Evolutionary conservation across 2,797 vertebrate genomes (phyloP).

Genomic region (Aselliscus stoliczkanus): DNA sequence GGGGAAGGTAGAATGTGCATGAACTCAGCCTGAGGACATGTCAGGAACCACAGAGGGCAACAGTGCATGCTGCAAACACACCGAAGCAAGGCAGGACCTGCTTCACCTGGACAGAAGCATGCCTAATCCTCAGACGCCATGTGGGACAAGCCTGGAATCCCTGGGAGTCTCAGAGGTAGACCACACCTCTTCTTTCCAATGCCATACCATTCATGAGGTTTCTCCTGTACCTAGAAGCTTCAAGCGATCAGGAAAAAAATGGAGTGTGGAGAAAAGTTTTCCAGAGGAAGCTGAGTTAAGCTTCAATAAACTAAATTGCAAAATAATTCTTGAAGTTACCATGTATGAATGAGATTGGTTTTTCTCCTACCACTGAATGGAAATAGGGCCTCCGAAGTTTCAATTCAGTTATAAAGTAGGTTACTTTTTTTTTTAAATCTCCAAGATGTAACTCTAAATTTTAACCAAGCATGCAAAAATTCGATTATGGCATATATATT

Average conservation of each 20-base stretch:
- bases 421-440: neutral
- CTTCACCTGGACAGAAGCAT: neutral
- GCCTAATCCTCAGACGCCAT: neutral
- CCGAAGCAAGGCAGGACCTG: neutral
- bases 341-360: neutral
- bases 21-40: neutral
- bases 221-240: neutral
- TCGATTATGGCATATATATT: neutral
- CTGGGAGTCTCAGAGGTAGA: neutral
- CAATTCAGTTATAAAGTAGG: neutral
- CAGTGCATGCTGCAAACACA: neutral
- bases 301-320: neutral
- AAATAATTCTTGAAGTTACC: conserved; percentile 2
- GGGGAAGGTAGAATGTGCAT: neutral
- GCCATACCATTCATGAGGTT: neutral
- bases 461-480: neutral
- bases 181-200: neutral
- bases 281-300: neutral
- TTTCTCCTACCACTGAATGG: neutral
- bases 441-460: neutral
- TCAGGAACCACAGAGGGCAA: neutral
- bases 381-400: neutral
- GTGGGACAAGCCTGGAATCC: neutral
- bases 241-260: neutral
- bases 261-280: neutral